Evolutionary conservation across 2,113 vertebrate species (phyloP).

Genomic region (Astur gentilis): DNA sequence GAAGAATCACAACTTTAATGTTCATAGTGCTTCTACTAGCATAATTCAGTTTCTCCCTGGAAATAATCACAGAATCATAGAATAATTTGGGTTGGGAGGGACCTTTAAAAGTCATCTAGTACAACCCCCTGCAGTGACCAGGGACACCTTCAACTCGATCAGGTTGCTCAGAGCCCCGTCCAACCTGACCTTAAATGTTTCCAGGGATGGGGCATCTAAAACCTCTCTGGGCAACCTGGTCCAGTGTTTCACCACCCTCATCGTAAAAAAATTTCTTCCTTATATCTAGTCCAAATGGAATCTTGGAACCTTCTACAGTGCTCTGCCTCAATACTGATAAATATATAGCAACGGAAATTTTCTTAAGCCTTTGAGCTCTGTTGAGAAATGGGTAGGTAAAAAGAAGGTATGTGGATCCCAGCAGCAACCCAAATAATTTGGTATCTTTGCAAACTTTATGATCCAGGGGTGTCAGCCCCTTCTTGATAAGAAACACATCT

Average conservation of each 20-base stretch:
- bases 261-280: background rate
- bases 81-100: background rate
- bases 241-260: background rate
- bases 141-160: background rate
- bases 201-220: no score
- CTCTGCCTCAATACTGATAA: background rate
- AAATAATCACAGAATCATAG: background rate
- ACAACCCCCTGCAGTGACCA: fast-evolving
- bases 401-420: background rate
- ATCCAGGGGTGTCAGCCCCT: background rate
- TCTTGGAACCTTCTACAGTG: background rate
- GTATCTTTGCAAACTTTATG: background rate
- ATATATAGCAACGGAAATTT: background rate
- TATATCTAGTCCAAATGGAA: background rate
- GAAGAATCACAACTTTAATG: background rate
- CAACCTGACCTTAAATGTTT: background rate
- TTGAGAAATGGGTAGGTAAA: background rate
- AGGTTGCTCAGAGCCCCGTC: fast-evolving
- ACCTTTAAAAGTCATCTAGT: background rate
- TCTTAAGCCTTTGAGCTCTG: background rate
- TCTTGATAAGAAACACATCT: background rate
- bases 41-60: background rate
- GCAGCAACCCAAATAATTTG: background rate
- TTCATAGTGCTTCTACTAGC: background rate
- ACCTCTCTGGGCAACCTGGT: background rate